Percentiles rank a stretch among this genome's conserved stretches.
Conservation (phyloP, 2,113 vertebrate genomes). For the Tragelaphus buxtoni region DNA sequence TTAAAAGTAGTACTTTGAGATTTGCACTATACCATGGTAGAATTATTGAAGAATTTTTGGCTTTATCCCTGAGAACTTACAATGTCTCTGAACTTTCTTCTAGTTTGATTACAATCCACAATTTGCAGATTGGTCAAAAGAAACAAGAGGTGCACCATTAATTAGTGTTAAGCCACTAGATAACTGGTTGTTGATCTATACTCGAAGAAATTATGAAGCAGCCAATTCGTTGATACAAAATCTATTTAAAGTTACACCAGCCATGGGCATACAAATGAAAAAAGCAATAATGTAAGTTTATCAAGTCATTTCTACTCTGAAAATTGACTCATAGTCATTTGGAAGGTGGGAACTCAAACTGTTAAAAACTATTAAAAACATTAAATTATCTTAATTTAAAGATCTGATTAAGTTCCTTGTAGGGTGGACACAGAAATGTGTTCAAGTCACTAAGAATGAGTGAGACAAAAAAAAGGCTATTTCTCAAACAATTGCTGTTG, state of each 20-base stretch:
- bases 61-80: background rate
- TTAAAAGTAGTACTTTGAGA: background rate
- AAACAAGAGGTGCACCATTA: constrained; percentile 86
- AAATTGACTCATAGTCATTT: background rate
- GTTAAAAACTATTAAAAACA: background rate
- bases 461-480: background rate
- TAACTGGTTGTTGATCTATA: constrained; percentile 89
- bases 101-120: constrained; percentile 90
- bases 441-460: background rate
- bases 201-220: constrained; percentile 80
- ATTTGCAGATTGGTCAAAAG: constrained; percentile 90
- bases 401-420: background rate
- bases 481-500: background rate
- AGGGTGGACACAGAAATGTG: rapidly evolving
- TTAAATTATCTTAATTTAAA: too few relatives aligned
- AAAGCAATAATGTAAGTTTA: constrained; percentile 85
- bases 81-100: constrained; percentile 26
- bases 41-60: background rate
- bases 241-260: constrained; percentile 86
- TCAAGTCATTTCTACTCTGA: background rate
- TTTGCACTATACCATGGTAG: background rate
- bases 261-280: constrained; percentile 87
- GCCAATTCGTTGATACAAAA: constrained; percentile 86
- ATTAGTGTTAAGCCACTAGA: constrained; percentile 83
- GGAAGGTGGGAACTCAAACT: background rate